Percentiles rank a stretch among this genome's conserved stretches.
These are phyloP conservation scores for Coregonus clupeaformis DNA, from an alignment of 2,113 vertebrate species.

Conservation along the genomic window DNA sequence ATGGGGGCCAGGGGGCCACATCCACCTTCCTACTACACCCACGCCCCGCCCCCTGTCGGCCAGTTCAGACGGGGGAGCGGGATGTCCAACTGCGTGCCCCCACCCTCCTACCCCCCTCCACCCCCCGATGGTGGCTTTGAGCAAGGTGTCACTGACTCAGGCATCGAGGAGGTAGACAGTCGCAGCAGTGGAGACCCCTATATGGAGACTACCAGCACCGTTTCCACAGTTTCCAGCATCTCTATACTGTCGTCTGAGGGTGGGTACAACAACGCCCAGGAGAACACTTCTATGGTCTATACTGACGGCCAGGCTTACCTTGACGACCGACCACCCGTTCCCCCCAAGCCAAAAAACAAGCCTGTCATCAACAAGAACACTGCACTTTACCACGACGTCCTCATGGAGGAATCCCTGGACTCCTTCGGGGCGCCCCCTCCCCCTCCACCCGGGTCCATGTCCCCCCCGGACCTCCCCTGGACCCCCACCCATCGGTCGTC, in stretches of 20 bases:
- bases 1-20: conserved; percentile 36
- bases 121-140: conserved; percentile 82
- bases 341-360: conserved; percentile 96
- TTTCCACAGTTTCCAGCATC: conserved; percentile 93
- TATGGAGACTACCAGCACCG: conserved; percentile 95
- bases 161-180: conserved; percentile 93
- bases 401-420: conserved; percentile 87
- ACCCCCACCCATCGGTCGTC: conserved; percentile 87
- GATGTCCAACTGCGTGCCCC: conserved; percentile 82
- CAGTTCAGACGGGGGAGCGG: conserved; percentile 74
- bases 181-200: conserved; percentile 92
- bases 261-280: conserved; percentile 77
- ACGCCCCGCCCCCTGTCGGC: conserved; percentile 60
- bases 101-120: conserved; percentile 79
- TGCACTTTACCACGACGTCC: conserved; percentile 86
- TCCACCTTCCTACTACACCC: conserved; percentile 67
- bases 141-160: conserved; percentile 83
- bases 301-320: conserved; percentile 90
- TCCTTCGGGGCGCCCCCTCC: conserved; percentile 82
- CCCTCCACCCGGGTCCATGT: conserved; percentile 70
- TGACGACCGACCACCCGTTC: conserved; percentile 93
- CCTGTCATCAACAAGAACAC: conserved; percentile 89
- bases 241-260: conserved; percentile 96
- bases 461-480: conserved; percentile 76
- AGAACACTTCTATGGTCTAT: conserved; percentile 91